A percentile compares a stretch with the other conserved stretches of the same genome.
These are phyloP conservation scores for Semicossyphus pulcher DNA, from an alignment of 2,113 vertebrate genomes.

Conservation along the genomic window DNA sequence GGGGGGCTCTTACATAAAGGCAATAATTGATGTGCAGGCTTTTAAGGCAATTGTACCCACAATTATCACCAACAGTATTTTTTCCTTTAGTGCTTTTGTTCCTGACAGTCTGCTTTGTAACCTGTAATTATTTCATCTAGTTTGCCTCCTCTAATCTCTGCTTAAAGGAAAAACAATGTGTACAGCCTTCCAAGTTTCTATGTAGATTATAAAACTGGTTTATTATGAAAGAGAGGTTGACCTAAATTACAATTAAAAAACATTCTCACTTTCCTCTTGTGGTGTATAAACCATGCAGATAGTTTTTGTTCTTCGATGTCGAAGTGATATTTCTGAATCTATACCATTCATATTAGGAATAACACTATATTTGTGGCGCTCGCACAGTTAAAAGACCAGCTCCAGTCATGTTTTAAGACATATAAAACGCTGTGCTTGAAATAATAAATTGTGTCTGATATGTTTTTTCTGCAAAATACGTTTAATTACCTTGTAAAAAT, in stretches of 20 bases:
- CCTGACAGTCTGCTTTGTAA: slow-evolving; percentile 19
- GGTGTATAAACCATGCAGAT: neutral
- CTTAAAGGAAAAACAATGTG: slow-evolving; percentile 14
- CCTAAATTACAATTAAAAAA: neutral
- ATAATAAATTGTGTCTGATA: too few species aligned
- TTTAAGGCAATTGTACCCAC: slow-evolving; percentile 44
- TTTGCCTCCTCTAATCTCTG: slow-evolving; percentile 24
- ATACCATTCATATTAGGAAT: too few species aligned
- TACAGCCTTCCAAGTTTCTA: neutral
- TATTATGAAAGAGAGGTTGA: neutral
- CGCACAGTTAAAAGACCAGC: too few species aligned
- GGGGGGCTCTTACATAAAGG: slow-evolving; percentile 33
- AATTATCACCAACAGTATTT: slow-evolving; percentile 57
- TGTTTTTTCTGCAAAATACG: too few species aligned
- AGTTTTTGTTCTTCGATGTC: too few species aligned
- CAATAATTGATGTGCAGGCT: slow-evolving; percentile 56
- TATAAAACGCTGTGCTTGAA: too few species aligned
- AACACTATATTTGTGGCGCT: too few species aligned
- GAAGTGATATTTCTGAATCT: too few species aligned
- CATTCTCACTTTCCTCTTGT: neutral
- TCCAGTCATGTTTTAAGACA: too few species aligned
- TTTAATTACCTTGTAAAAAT: too few species aligned
- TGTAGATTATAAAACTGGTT: neutral
- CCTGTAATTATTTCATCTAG: slow-evolving; percentile 40
- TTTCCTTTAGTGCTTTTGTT: slow-evolving; percentile 35